Percentiles rank a stretch among this genome's conserved stretches.
phyloP scores from a whole-genome alignment of 1,140 invertebrate species.

The Dendrolimus punctatus region DNA sequence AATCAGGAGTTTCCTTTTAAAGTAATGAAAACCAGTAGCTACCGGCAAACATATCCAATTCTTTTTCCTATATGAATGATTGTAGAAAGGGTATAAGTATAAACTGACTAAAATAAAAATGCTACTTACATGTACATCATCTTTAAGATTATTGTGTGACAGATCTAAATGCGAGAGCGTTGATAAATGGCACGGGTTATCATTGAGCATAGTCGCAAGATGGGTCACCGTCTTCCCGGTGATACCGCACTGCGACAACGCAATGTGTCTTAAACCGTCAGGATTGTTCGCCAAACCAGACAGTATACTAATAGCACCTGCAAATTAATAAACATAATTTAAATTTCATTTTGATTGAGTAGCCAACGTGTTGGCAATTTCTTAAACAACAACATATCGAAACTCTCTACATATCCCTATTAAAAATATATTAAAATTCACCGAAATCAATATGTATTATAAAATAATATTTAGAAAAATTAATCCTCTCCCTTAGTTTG shows the following conservation, averaged over 20 bases:
- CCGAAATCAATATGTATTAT: too few relatives aligned
- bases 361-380: background rate
- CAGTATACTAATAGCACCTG: slow-evolving; percentile 82
- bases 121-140: slow-evolving; percentile 91
- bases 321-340: slow-evolving; percentile 11
- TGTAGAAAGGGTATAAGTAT: background rate
- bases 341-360: background rate
- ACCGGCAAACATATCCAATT: too few relatives aligned
- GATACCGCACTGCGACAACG: slow-evolving; percentile 87
- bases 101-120: background rate
- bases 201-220: slow-evolving; percentile 85
- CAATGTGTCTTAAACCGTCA: slow-evolving; percentile 53
- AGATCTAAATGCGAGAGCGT: slow-evolving; percentile 88
- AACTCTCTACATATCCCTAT: background rate
- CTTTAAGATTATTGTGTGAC: slow-evolving; percentile 86
- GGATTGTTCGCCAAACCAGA: slow-evolving; percentile 58
- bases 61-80: too few relatives aligned
- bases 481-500: too few relatives aligned
- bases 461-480: too few relatives aligned
- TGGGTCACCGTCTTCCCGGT: slow-evolving; percentile 93
- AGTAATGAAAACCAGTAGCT: too few relatives aligned
- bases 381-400: background rate
- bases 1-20: too few relatives aligned
- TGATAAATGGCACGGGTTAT: slow-evolving; percentile 85
- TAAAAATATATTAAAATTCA: too few relatives aligned